Conservation (phyloP, 1,140 invertebrate genomes). For the Thaumatotibia leucotreta region DNA sequence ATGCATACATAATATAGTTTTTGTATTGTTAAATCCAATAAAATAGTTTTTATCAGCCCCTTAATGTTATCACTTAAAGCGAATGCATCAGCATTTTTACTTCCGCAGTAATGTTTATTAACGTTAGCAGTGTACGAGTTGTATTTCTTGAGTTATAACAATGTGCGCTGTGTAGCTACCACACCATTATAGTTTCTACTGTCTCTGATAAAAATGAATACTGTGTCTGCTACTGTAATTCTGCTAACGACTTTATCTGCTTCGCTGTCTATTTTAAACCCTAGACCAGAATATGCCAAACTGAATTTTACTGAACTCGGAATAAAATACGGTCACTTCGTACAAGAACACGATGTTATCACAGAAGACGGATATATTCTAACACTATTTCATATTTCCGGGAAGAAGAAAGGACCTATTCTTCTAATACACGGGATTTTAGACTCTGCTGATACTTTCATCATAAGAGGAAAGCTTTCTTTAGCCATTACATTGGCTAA, state of each 20-base stretch:
- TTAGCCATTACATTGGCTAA: slow-evolving; percentile 78
- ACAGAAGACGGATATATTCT: slow-evolving; percentile 30
- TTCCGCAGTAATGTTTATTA: background rate
- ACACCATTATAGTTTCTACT: background rate
- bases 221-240: background rate
- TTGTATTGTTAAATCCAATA: too few relatives aligned
- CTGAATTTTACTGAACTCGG: slow-evolving; percentile 21
- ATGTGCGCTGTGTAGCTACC: background rate
- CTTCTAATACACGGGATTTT: slow-evolving; percentile 82
- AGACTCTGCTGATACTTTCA: slow-evolving; percentile 79
- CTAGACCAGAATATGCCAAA: background rate
- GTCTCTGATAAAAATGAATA: background rate
- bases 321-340: slow-evolving; percentile 18
- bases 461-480: slow-evolving; percentile 78
- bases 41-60: too few relatives aligned
- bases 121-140: background rate
- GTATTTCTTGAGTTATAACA: background rate
- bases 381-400: slow-evolving; percentile 23
- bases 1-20: too few relatives aligned
- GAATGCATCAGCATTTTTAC: background rate
- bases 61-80: background rate
- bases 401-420: slow-evolving; percentile 45
- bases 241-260: background rate
- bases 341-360: slow-evolving; percentile 14
- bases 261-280: background rate